phyloP scores from a whole-genome alignment of 1,140 invertebrate genomes.

The Mylabris phalerata region DNA sequence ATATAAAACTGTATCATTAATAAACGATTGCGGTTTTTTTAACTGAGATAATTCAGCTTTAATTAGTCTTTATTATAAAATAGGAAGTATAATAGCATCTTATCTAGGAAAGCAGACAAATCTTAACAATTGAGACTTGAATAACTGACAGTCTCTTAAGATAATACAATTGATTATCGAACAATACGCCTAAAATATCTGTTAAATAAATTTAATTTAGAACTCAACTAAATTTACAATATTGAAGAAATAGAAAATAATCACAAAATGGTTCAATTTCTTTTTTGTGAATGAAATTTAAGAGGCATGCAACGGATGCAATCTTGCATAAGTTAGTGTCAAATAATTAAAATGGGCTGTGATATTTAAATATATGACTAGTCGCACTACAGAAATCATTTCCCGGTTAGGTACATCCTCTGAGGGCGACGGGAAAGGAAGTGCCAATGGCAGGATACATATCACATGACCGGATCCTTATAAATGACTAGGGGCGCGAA shows the following conservation, averaged over 20 bases:
- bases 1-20: no score
- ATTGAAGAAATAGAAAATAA: neutral
- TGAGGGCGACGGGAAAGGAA: constrained; percentile 37
- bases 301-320: constrained; percentile 3
- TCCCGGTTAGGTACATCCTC: constrained; percentile 37
- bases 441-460: constrained; percentile 38
- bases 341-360: constrained; percentile 15
- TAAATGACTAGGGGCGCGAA: constrained; percentile 17
- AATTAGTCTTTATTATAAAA: no score
- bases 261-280: neutral
- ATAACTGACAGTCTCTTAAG: constrained; percentile 10
- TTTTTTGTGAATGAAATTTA: neutral
- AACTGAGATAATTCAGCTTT: no score
- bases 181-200: constrained; percentile 6
- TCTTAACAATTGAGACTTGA: constrained; percentile 10
- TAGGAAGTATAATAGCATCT: neutral
- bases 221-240: no score
- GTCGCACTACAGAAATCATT: constrained; percentile 32
- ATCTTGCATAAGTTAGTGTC: constrained; percentile 15
- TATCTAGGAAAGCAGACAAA: constrained; percentile 8
- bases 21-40: no score
- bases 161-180: constrained; percentile 9
- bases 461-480: constrained; percentile 36
- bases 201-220: no score
- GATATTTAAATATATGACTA: constrained; percentile 19